Base-by-base conservation (phyloP, 2,888 invertebrate genomes). In the Maniola hyperantus region DNA sequence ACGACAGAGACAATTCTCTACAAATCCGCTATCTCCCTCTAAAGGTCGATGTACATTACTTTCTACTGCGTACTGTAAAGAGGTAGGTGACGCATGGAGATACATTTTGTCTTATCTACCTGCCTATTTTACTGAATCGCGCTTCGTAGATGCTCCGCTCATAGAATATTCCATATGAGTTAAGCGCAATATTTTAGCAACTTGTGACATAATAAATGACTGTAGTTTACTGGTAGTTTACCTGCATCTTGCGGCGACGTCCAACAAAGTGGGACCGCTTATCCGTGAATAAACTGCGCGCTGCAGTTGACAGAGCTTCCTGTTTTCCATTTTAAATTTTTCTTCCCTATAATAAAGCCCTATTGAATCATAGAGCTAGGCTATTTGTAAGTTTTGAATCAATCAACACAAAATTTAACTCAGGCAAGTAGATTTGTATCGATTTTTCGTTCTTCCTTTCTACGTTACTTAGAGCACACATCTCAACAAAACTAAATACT, bases 281-380 rank as follows among this genome's bases (percentile, higher is more conserved):
- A 73, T 75, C 75, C 73, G 83, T 83, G 83, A 87, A 87, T 83
- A 87, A 86, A 84, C 81, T 73, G 73, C 71, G 65, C 68, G 79
- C 79, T 79, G 76, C 76, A 62, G 51, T 54, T 77, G 74, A 76
- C 75, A 78, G 80, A 80, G 74, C 83, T 84, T 84, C 80, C 85
- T 87, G 83, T 87, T 89, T 89, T 88, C 86, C 88, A 88, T 89
- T 89, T 87, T 82, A 87, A 87, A 87, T 88, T 87, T 85, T 81
- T 82, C 81, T 80, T 80, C 79, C 80, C 79, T 82, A 82, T 80
- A 83, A 85, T 84, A 83, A 83, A 36, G n/a, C 34, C 15, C 54
- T 36, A 36, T 34, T 34, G 34, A 15, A 15, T 54, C 51, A 83
- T 82, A 82, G 13, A n/a, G n/a, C n/a, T 13, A 11, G 42, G 13